phyloP scores from a whole-genome alignment of 2,797 vertebrate genomes.

The Aphelocoma californica region DNA sequence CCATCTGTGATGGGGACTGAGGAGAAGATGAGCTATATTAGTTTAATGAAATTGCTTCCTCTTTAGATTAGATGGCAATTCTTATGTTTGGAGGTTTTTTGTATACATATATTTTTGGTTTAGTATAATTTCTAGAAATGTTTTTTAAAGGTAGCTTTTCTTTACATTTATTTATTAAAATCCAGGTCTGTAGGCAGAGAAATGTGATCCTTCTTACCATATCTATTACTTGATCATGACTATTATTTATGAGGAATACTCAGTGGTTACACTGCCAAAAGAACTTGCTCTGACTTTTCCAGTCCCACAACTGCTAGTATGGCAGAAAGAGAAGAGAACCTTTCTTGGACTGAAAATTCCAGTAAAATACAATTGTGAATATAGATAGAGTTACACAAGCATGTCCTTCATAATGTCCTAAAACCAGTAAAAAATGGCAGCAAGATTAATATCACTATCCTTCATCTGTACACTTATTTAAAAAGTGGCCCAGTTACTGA shows the following conservation, averaged over 20 bases:
- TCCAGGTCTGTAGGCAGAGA: neutral
- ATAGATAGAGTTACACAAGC: neutral
- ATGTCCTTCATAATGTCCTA: neutral
- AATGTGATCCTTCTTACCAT: neutral
- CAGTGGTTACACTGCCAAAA: neutral
- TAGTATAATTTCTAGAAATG: neutral
- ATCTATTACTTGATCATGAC: neutral
- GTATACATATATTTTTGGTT: neutral
- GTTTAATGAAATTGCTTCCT: neutral
- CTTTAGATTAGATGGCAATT: neutral
- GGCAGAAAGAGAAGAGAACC: neutral
- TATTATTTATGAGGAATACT: neutral
- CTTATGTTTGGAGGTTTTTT: neutral
- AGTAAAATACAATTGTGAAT: neutral
- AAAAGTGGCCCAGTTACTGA: neutral
- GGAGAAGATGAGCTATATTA: slow-evolving; percentile 15
- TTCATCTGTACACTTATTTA: neutral
- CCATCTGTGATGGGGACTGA: slow-evolving; percentile 17
- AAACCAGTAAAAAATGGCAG: slow-evolving; percentile 2
- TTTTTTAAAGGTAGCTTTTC: neutral
- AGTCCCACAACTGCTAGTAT: neutral
- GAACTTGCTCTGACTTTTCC: neutral
- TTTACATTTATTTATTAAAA: neutral
- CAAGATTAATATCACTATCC: neutral
- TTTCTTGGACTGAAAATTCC: neutral